Base-by-base conservation (phyloP, 2,888 invertebrate species). In the Parnassius glacialis region DNA sequence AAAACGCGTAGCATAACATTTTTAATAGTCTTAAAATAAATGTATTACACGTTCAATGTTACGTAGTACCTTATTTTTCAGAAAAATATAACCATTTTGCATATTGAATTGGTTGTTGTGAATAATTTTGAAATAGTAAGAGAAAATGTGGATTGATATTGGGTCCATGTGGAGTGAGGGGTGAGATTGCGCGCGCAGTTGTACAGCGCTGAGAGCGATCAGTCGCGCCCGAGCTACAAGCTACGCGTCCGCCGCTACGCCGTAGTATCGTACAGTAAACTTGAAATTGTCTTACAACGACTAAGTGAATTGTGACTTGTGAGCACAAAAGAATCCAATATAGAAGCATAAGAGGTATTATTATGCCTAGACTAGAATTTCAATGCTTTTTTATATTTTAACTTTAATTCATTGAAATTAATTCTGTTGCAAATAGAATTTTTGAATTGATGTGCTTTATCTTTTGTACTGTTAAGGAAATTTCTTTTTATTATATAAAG, bases 161-260 rank as follows among this genome's bases (percentile, higher is more conserved):
- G 87, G 87, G 81, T 85, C 82, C 81, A 81, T 77, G 81, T 84
- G 64, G 84, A 83, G 82, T 70, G 81, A 51, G 86, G 87, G 90
- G 87, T 83, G 87, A 83, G 85, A 87, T 81, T 89, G 90, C 89
- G 90, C 89, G 87, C 90, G 90, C 90, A 88, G 51, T 69, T 72
- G 75, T 79, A 81, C 80, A 76, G 67, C 70, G 72, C 81, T 85
- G 84, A 85, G 81, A 77, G 74, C 78, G 72, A 73, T 85, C 87
- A 90, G 90, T 90, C 85, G 82, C 79, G 77, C 76, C 73, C 79
- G 78, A 78, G 80, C 86, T 85, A 84, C 89, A 84, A 76, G 71
- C 64, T 68, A 68, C 70, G 73, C 72, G 75, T 72, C 73, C 78
- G 83, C 80, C 76, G 85, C 87, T 89, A 89, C 88, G 85, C 69